Base-by-base conservation (phyloP, 2,888 invertebrate species). In the Apamea sordens region DNA sequence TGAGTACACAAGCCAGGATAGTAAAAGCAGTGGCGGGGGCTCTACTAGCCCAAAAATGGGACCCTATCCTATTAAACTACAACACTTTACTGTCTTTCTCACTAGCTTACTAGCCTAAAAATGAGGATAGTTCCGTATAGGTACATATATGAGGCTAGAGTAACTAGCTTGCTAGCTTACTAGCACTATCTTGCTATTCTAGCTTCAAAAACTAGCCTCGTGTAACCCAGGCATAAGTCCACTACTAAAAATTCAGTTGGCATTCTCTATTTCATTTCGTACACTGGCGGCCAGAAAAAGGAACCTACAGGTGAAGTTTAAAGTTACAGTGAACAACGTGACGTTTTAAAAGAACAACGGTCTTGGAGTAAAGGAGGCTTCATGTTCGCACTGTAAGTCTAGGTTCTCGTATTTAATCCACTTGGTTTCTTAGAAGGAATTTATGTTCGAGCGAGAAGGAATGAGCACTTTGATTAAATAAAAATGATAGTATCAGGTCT, bases 241-340 rank as follows among this genome's bases (percentile, higher is more conserved):
- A 41, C 78, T 76, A 82, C 72, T 89, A 70, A 76, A 87, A 86
- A 89, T 89, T 88, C 87, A 75, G 82, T 79, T 70, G 68, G 84
- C 82, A 77, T 85, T 78, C 79, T 53, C n/a, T 75, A 76, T 76
- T 80, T 79, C 65, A 84, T 79, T 82, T 69, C 64, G 75, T 85
- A 84, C 73, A 84, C 77, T 84, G 71, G 61, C 75, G 80, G 79
- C 21, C 76, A 80, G 65, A 78, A 85, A 81, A 82, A 80, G 15
- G 8, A n/a, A 56, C 32, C 61, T 75, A 76, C 56, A 73, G 47
- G 69, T 81, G 41, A 74, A 73, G 56, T 83, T 86, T 53, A 69
- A 74, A 77, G 74, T 75, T 68, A 53, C 71, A n/a, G 64, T 32
- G 36, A 69, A 64, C 44, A 64, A 70, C 73, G 84, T 78, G 84